Evolutionary conservation across 1,140 invertebrate genomes (phyloP), one percentile per base, ranked within the genome.

Genomic region (Hyles vespertilio): DNA sequence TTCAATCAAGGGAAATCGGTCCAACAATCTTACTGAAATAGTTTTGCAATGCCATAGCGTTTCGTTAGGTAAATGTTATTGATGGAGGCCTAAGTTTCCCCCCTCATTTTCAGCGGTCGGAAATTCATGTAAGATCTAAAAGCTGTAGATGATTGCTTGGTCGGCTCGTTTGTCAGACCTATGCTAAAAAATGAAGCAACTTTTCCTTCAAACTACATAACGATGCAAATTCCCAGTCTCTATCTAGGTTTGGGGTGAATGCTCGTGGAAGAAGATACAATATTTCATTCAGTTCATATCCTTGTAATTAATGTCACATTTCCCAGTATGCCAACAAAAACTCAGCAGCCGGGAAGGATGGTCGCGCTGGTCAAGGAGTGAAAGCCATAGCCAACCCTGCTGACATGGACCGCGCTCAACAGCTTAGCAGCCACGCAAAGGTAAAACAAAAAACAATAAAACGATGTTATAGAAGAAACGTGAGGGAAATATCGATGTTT

Each of bases 361-460:
- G 75, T 0, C 56, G 69, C 5, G 84, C 84, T 0, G 85, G 85
- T 1, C 83, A 84, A 51, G 85, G 85, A 0, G 75, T 84, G 10
- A 82, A 75, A 32, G 85, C 81, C 6, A 61, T 83, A 49, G 70
- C 74, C 0, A 63, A 78, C 8, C 71, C 77, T 0, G 62, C 46
- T 0, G 87, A 90, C 33, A 91, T 94, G 90, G 93, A 94, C 43
- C 86, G 84, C 58, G 80, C 90, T 0, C 93, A 94, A 71, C 79
- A 75, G 3, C 79, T 94, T 3, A 92, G 92, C 3, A 72, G 90
- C 44, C 89, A 93, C 63, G 84, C 90, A 22, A 89, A 92, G 82
- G 92, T 92, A 76, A 56, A 11, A 40, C 36, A 5, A 40, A 40
- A 5, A 40, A 40, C n/a, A n/a, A n/a, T n/a, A n/a, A n/a, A n/a